A percentile compares a stretch with the other conserved stretches of the same genome.
These are phyloP conservation scores for Apocrypta bakeri DNA, from an alignment of 1,140 invertebrate genomes.

Conservation along the genomic window DNA sequence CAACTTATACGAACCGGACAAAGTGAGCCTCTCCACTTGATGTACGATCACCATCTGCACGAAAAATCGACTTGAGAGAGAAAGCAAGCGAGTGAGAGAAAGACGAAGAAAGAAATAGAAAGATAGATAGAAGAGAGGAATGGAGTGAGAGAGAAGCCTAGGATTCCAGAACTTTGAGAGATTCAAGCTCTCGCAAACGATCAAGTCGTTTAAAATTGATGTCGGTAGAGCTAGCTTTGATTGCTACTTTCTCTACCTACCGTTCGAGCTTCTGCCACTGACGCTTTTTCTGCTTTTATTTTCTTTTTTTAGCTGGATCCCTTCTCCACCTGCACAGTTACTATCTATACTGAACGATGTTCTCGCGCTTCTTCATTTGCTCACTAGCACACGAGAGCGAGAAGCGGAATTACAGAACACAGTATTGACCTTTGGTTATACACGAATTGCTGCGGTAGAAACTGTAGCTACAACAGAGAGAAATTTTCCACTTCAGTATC, in stretches of 20 bases:
- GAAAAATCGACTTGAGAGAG: conserved; percentile 54
- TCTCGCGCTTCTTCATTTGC: no score
- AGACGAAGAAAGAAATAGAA: neutral
- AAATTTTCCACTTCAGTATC: neutral
- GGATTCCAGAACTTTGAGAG: neutral
- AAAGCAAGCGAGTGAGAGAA: no score
- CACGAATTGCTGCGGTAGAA: neutral
- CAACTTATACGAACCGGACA: conserved; percentile 43
- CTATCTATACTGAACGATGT: no score
- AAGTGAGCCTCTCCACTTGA: conserved; percentile 55
- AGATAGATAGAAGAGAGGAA: neutral
- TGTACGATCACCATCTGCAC: conserved; percentile 54
- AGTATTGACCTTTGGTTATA: neutral
- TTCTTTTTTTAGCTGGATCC: neutral
- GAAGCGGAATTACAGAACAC: conserved; percentile 25
- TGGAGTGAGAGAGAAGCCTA: neutral
- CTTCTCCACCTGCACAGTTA: no score
- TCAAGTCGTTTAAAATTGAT: conserved; percentile 45
- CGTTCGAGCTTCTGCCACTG: neutral
- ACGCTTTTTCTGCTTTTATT: conserved; percentile 16
- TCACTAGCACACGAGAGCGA: neutral
- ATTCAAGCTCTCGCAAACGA: conserved; percentile 9
- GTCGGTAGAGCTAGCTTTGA: conserved; percentile 33
- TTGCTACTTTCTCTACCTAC: conserved; percentile 30
- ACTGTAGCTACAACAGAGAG: neutral